phyloP scores from a whole-genome alignment of 2,888 invertebrate species.

The Gymnocheta viridis region DNA sequence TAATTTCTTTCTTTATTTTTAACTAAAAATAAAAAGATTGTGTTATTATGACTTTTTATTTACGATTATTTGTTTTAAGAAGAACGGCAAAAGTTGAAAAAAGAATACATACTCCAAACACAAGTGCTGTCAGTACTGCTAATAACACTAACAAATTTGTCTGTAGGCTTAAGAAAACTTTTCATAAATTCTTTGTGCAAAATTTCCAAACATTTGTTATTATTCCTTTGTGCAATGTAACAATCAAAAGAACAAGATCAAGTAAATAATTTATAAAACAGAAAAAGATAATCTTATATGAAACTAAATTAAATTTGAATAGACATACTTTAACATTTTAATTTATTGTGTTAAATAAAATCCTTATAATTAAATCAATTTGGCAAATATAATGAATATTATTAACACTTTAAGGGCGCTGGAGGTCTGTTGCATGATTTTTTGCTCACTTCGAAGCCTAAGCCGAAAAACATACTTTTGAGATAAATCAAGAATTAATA shows the following conservation, averaged over 20 bases:
- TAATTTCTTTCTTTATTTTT: conserved; percentile 7
- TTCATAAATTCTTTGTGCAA: not conserved
- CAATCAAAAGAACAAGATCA: conserved; percentile 8
- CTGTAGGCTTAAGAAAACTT: conserved; percentile 37
- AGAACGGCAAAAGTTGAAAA: conserved; percentile 22
- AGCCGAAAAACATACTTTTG: too few relatives aligned
- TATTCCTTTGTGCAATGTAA: conserved; percentile 11
- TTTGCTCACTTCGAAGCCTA: too few relatives aligned
- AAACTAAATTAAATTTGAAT: conserved; percentile 41
- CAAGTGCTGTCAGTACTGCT: conserved; percentile 14
- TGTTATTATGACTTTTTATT: conserved; percentile 65
- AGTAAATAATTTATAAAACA: not conserved
- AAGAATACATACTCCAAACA: conserved; percentile 10
- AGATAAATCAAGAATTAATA: too few relatives aligned
- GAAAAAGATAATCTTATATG: conserved; percentile 37
- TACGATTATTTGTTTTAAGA: conserved; percentile 61
- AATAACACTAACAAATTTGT: conserved; percentile 30
- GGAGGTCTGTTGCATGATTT: not conserved
- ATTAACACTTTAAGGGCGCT: not conserved
- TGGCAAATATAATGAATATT: not conserved
- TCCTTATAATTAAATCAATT: conserved; percentile 33
- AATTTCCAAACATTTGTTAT: not conserved
- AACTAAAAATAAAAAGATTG: conserved; percentile 53
- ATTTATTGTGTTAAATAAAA: conserved; percentile 3
- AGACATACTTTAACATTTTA: not conserved